Base-by-base conservation (phyloP, 2,888 invertebrate genomes). In the Taenaris catops region DNA sequence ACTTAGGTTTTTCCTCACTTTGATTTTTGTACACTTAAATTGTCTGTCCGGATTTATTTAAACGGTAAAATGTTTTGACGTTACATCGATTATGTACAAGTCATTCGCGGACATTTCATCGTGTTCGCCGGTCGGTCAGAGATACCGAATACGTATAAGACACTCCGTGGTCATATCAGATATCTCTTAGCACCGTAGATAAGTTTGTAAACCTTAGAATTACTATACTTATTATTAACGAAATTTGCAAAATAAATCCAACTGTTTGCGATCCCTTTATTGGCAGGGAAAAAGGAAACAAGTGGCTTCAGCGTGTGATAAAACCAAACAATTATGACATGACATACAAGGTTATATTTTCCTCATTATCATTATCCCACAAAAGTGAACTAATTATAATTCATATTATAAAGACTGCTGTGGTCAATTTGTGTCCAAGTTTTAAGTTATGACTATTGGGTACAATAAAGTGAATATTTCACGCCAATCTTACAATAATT, bases 271-370 rank as follows among this genome's bases (percentile, higher is more conserved):
- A 58, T 31, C 34, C 34, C 55, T 58, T 50, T 23, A 25, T 29
- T 50, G 39, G 32, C 39, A 37, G 47, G 55, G 63, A 46, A 61
- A 60, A 60, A 58, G 51, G 60, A 63, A 61, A 58, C 51, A 44
- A 38, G 53, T 49, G 52, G 58, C 47, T 36, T 25, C 34, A n/a
- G n/a, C n/a, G n/a, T n/a, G n/a, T n/a, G n/a, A n/a, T n/a, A n/a
- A n/a, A n/a, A n/a, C n/a, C n/a, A n/a, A 40, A 40, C 41, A 46
- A 33, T 44, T 16, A 12, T 42, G 54, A 58, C 57, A 62, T 56
- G 38, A n/a, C n/a, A n/a, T 4, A n/a, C 32, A 43, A 40, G 34
- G 34, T 38, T 25, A 37, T 23, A 18, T 37, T 28, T 34, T 37
- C 17, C 21, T 27, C n/a, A 29, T 11, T 35, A 19, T 35, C 23